phyloP scores from a whole-genome alignment of 2,113 vertebrate genomes.

The Dipodomys ordii region DNA sequence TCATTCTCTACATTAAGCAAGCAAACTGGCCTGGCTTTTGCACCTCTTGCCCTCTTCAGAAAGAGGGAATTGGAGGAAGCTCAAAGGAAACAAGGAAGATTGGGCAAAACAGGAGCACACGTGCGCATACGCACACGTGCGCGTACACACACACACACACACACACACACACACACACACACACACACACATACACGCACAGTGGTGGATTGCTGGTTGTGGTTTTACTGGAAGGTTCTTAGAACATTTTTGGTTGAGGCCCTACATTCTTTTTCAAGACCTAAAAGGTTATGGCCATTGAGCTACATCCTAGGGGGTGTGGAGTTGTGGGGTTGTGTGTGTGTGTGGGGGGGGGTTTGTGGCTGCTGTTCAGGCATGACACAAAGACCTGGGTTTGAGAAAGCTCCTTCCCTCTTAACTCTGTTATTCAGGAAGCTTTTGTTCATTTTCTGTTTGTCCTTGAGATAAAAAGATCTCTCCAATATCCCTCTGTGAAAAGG shows the following conservation, averaged over 20 bases:
- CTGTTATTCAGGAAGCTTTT: constrained; percentile 6
- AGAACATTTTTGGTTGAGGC: constrained; percentile 46
- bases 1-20: not conserved
- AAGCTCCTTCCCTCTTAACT: not conserved
- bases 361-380: constrained; percentile 33
- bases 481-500: not conserved
- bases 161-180: too few species aligned
- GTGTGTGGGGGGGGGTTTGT: constrained; percentile 3
- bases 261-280: constrained; percentile 67
- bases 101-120: not conserved
- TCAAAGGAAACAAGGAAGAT: not conserved
- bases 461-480: not conserved
- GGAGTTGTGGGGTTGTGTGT: too few species aligned
- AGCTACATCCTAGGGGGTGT: constrained; percentile 65
- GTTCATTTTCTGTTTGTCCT: constrained; percentile 9
- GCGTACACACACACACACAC: too few species aligned
- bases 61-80: not conserved
- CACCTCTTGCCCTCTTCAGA: not conserved
- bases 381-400: constrained; percentile 18
- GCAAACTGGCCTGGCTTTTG: not conserved
- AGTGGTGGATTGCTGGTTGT: not conserved
- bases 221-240: constrained; percentile 62
- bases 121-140: too few species aligned
- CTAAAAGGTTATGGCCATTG: constrained; percentile 44
- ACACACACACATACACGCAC: constrained; percentile 7